A percentile compares a stretch with the other conserved stretches of the same genome.
Conservation (phyloP, 2,113 vertebrate species). For the Paraplagusia blochii region DNA sequence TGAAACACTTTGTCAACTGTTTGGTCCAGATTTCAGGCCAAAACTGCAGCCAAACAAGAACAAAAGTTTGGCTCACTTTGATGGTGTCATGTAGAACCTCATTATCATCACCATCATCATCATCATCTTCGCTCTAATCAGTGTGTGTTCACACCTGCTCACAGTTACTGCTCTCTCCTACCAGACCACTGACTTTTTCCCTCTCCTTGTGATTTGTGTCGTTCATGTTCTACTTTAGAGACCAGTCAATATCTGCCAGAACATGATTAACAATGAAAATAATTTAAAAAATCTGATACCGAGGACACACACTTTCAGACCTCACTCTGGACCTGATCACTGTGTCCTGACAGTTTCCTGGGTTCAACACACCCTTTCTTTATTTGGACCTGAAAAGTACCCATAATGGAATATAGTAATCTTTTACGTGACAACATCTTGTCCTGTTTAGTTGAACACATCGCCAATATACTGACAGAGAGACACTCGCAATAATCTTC, state of each 20-base stretch:
- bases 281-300: background rate
- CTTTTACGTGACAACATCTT: too few species aligned
- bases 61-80: too few species aligned
- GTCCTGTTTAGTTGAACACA: too few species aligned
- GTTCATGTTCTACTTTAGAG: background rate
- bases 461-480: too few species aligned
- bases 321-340: background rate
- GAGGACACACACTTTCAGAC: background rate
- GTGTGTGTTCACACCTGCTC: background rate
- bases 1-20: too few species aligned
- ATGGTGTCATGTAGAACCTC: background rate
- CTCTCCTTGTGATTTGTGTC: too few species aligned
- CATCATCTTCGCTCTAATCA: background rate
- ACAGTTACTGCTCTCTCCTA: background rate
- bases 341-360: background rate
- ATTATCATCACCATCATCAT: background rate
- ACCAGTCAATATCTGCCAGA: background rate
- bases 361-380: slow-evolving; percentile 6
- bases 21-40: too few species aligned
- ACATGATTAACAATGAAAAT: background rate
- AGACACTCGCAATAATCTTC: too few species aligned
- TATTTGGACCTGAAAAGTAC: background rate
- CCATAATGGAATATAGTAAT: too few species aligned
- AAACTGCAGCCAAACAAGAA: too few species aligned
- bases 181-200: too few species aligned